phyloP scores from a whole-genome alignment of 2,113 vertebrate species.

The Sceloporus undulatus region DNA sequence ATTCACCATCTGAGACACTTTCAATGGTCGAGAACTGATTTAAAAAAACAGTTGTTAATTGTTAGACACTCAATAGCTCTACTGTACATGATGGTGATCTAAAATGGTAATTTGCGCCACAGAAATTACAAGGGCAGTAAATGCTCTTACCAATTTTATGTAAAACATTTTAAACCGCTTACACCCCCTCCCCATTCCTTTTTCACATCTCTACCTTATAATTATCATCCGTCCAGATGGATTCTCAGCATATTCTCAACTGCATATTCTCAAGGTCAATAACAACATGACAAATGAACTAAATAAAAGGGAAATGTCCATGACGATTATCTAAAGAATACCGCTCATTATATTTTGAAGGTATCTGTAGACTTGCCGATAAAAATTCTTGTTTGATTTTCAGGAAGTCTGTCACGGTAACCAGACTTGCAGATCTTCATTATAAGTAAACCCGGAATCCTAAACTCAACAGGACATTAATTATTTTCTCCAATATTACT shows the following conservation, averaged over 20 bases:
- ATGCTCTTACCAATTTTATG: conserved; percentile 52
- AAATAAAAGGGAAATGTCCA: neutral
- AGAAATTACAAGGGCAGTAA: conserved; percentile 47
- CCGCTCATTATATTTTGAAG: neutral
- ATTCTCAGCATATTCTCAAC: neutral
- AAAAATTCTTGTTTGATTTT: neutral
- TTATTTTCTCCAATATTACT: neutral
- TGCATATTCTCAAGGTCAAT: neutral
- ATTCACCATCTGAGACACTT: conserved; percentile 90
- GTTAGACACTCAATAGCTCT: neutral
- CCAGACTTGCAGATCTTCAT: neutral
- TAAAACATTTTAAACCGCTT: conserved; percentile 45
- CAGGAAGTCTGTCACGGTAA: neutral
- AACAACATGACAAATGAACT: neutral
- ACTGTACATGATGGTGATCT: neutral
- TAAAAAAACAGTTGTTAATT: conserved; percentile 67
- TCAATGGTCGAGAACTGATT: conserved; percentile 89
- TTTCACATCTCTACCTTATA: neutral
- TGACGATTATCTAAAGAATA: neutral
- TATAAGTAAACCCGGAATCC: neutral
- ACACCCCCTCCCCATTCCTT: neutral
- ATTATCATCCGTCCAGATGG: neutral
- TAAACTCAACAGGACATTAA: neutral
- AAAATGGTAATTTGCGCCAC: conserved; percentile 39
- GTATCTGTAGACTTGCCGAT: neutral